These are phyloP conservation scores for Rhyzopertha dominica DNA, from an alignment of 1,140 invertebrate species.

Conservation along the genomic window DNA sequence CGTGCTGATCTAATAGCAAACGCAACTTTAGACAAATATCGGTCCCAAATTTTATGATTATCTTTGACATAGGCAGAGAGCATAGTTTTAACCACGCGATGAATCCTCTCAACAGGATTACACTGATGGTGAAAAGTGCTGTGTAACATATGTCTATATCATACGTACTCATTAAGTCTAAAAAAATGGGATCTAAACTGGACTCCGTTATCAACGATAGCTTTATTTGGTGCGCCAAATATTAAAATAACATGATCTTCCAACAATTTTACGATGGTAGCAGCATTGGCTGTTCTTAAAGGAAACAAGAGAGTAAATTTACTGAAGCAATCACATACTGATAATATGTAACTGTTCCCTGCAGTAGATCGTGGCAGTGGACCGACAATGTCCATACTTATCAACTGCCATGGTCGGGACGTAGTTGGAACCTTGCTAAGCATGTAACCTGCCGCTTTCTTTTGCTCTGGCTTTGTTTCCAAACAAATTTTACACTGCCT, in stretches of 20 bases:
- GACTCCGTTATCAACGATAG: slow-evolving; percentile 2
- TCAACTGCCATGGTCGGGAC: slow-evolving; percentile 1
- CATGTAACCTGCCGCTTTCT: not conserved
- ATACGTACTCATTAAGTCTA: not conserved
- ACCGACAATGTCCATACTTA: not conserved
- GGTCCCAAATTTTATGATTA: too few relatives aligned
- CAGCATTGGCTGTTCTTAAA: not conserved
- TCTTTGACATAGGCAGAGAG: too few relatives aligned
- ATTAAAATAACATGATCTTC: slow-evolving; percentile 4
- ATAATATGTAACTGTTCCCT: not conserved
- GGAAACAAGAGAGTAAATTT: not conserved
- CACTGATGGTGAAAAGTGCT: not conserved
- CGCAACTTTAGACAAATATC: not conserved
- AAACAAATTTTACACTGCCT: slow-evolving; percentile 2
- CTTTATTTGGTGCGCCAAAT: slow-evolving; percentile 4
- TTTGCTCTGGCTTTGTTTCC: not conserved
- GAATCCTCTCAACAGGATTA: slow-evolving; percentile 1
- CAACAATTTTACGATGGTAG: not conserved
- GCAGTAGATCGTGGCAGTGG: not conserved
- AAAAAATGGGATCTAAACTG: not conserved
- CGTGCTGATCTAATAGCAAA: not conserved
- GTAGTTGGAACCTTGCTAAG: not conserved
- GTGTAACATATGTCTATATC: not conserved
- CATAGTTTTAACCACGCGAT: slow-evolving; percentile 5
- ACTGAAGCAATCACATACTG: slow-evolving; percentile 4